These are phyloP conservation scores for Haemorhous mexicanus DNA, from an alignment of 2,113 vertebrate species.

Conservation along the genomic window DNA sequence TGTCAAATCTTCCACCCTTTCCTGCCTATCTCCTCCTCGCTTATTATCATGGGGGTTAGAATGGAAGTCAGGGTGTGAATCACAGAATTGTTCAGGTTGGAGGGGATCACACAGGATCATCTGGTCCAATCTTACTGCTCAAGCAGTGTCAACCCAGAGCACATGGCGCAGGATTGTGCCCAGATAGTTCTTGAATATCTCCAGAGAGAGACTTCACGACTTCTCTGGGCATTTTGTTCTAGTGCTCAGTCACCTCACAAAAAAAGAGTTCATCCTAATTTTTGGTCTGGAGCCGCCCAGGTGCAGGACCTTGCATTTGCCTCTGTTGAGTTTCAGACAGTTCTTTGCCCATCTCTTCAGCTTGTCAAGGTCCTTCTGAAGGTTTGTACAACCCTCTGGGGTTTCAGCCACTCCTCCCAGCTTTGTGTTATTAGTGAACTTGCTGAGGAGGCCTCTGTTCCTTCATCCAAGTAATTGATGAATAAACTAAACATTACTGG, in stretches of 20 bases:
- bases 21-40: neutral
- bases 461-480: neutral
- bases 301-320: neutral
- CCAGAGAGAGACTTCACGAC: neutral
- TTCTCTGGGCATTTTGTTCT: neutral
- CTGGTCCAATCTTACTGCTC: neutral
- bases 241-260: neutral
- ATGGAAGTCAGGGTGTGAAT: neutral
- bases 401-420: neutral
- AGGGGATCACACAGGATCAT: neutral
- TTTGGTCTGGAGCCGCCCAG: neutral
- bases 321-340: neutral
- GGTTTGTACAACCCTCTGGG: neutral
- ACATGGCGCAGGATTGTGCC: neutral
- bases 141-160: neutral
- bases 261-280: neutral
- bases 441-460: neutral
- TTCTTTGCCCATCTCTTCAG: neutral
- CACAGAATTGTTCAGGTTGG: neutral
- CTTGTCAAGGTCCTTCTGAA: neutral
- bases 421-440: neutral
- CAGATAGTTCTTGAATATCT: neutral
- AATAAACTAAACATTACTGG: neutral
- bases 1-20: neutral
- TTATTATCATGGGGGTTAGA: accelerated